Conservation (phyloP, 2,888 invertebrate species). For the Tenthredo mesomela region DNA sequence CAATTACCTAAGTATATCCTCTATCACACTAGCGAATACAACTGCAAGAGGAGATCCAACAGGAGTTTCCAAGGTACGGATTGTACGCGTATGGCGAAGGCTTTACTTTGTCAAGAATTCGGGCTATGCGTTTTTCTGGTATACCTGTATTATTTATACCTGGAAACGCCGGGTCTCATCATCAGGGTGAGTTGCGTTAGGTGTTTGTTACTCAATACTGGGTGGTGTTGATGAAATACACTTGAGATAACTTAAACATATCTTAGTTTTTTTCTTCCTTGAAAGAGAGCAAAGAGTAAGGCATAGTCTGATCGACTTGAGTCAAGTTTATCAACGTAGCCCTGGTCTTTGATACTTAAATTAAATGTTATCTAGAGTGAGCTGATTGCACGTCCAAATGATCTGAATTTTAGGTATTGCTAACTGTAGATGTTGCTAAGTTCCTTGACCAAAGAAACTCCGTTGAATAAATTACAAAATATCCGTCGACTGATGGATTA, state of each 20-base stretch:
- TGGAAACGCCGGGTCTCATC: slow-evolving; percentile 96
- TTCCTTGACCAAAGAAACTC: not conserved
- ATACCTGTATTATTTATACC: slow-evolving; percentile 97
- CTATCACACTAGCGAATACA: slow-evolving; percentile 83
- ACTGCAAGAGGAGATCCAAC: slow-evolving; percentile 80
- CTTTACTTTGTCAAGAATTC: slow-evolving; percentile 83
- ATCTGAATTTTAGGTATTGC: not conserved
- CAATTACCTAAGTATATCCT: slow-evolving; percentile 10
- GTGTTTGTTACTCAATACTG: not conserved
- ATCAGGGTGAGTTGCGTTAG: slow-evolving; percentile 83
- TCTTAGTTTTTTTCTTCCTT: no score
- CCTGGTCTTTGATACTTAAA: not conserved
- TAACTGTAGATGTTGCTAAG: not conserved
- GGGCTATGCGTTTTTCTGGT: slow-evolving; percentile 89
- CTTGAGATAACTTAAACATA: not conserved
- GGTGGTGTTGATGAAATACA: not conserved
- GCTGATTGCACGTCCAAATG: not conserved
- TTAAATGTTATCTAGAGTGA: not conserved
- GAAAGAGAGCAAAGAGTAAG: not conserved
- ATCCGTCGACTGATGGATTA: not conserved
- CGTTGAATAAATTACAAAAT: not conserved
- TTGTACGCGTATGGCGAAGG: slow-evolving; percentile 96
- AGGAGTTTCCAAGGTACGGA: slow-evolving; percentile 88
- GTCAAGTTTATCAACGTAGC: not conserved
- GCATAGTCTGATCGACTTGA: not conserved